Evolutionary conservation across 2,797 vertebrate genomes (phyloP).

Genomic region (Pelochelys cantorii): DNA sequence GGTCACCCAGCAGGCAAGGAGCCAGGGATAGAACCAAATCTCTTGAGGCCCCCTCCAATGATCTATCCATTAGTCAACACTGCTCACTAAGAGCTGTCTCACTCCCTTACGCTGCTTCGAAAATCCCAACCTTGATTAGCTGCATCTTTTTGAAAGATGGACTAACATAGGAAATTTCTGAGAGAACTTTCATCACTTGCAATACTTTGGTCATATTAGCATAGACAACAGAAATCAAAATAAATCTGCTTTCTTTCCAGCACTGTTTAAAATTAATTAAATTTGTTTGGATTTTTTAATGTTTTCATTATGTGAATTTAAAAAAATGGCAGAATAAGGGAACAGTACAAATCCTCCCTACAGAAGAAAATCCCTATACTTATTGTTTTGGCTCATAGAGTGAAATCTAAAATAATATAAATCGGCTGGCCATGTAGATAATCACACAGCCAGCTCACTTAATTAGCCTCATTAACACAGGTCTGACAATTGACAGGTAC

Average conservation of each 20-base stretch:
- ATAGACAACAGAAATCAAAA: constrained; percentile 72
- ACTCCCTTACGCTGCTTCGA: not conserved
- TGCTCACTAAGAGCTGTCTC: not conserved
- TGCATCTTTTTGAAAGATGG: constrained; percentile 52
- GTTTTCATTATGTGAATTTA: constrained; percentile 71
- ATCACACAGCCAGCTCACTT: not conserved
- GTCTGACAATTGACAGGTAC: too few relatives aligned
- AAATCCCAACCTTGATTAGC: constrained; percentile 48
- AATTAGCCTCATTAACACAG: too few relatives aligned
- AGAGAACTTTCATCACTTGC: constrained; percentile 66
- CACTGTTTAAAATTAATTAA: constrained; percentile 78
- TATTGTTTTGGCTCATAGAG: constrained; percentile 56
- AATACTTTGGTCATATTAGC: constrained; percentile 75
- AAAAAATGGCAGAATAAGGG: constrained; percentile 61
- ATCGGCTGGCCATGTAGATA: constrained; percentile 46
- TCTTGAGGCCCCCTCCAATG: too few relatives aligned
- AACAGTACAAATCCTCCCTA: constrained; percentile 57
- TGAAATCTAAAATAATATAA: constrained; percentile 25
- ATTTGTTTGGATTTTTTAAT: constrained; percentile 78
- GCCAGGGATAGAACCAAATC: too few relatives aligned
- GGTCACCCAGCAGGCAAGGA: too few relatives aligned
- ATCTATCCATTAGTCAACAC: too few relatives aligned
- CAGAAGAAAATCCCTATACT: constrained; percentile 31
- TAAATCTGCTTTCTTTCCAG: constrained; percentile 63
- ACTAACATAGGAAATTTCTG: constrained; percentile 64